Percentiles rank a stretch among this genome's conserved stretches.
Conservation (phyloP, 1,140 invertebrate species). For the Tribolium madens region DNA sequence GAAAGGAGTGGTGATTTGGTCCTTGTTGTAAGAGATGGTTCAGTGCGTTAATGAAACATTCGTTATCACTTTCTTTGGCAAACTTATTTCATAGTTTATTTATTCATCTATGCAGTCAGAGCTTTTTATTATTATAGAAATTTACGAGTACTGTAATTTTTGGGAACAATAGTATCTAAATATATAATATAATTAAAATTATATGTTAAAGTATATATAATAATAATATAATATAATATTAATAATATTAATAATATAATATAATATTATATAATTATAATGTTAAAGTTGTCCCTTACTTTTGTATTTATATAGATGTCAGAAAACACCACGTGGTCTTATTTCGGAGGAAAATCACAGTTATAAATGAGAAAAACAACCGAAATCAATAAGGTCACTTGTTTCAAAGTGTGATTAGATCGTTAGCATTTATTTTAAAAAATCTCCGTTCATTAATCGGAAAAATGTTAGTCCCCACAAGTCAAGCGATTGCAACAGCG, state of each 20-base stretch:
- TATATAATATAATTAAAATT: too few species aligned
- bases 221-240: too few species aligned
- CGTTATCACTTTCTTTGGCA: background rate
- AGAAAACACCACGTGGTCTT: background rate
- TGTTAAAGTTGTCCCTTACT: too few species aligned
- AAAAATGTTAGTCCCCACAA: background rate
- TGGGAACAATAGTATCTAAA: too few species aligned
- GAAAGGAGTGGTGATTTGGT: conserved; percentile 20
- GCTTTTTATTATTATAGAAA: too few species aligned
- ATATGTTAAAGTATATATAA: too few species aligned
- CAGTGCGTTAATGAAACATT: background rate
- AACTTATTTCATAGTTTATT: background rate
- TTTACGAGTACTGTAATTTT: too few species aligned
- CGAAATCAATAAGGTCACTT: background rate
- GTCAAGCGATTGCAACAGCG: conserved; percentile 9
- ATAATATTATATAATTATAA: too few species aligned
- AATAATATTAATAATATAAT: too few species aligned
- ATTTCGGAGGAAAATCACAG: background rate
- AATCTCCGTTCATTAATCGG: background rate
- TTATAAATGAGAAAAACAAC: background rate
- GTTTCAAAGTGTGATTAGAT: background rate
- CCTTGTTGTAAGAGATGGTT: conserved; percentile 21
- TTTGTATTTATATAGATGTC: background rate
- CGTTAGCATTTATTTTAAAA: background rate
- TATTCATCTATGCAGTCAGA: background rate